Base-by-base conservation (phyloP, 2,113 vertebrate genomes). In the Nannospalax galili region DNA sequence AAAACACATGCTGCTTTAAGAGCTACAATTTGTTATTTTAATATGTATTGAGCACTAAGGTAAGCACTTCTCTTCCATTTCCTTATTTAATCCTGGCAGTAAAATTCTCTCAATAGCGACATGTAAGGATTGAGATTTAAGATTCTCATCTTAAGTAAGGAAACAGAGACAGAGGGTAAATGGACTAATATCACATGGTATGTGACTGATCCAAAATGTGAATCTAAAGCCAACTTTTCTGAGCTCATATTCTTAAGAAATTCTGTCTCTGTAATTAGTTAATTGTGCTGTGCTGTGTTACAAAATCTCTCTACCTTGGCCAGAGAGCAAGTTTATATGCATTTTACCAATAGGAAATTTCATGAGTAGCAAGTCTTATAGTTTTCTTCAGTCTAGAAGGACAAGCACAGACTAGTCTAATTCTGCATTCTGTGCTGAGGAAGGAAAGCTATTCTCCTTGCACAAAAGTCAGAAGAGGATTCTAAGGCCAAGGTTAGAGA, bases 1-100 rank as follows among this genome's bases (percentile, higher is more conserved):
- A 78, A 84, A 93, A 72, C 95, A 84, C 6, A 90, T 6, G 17
- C 28, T 77, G 40, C 65, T 87, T 37, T 15, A 7, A 69, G 30
- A 95, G 10, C 48, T 82, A 62, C 30, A 26, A 88, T 52, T 93
- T 88, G 45, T 9, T 75, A 48, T 93, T 82, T 73, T 42, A 84
- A 48, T 58, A 69, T 70, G 40, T 80, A 15, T 62, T 17, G 93
- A 40, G 30, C 16, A 58, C 17, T 60, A 69, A 20, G 45, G 74
- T 84, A 74, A 81, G 3, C 8, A 65, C 42, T 93, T 67, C 77
- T 52, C 70, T 60, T 60, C 2, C 32, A 64, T 77, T 73, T 92
- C n/a, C 52, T 85, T 52, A 90, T 72, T 93, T 77, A 91, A 74
- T 73, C 28, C 14, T 90, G 58, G 77, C 22, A 77, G 60, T 10